A percentile compares a stretch with the other conserved stretches of the same genome.
Conservation (phyloP, 2,113 vertebrate species). For the Cephalopterus ornatus region DNA sequence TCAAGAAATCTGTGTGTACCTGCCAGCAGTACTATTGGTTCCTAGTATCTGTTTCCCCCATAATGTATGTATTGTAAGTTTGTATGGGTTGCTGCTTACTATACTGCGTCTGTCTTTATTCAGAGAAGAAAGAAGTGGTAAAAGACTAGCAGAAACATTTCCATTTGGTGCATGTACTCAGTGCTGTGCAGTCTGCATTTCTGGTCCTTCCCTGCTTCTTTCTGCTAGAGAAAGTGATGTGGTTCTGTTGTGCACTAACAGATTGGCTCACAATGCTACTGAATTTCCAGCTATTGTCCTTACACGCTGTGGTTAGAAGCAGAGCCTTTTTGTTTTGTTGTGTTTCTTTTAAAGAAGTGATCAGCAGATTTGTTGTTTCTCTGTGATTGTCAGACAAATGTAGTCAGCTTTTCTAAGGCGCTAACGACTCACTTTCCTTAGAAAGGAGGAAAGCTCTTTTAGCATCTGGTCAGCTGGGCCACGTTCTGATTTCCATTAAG, state of each 20-base stretch:
- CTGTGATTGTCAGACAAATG: background rate
- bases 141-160: background rate
- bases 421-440: background rate
- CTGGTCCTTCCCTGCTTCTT: conserved; percentile 17
- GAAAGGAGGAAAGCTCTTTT: background rate
- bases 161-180: background rate
- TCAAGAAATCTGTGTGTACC: background rate
- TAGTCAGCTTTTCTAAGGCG: background rate
- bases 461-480: background rate
- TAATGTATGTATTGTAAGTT: background rate
- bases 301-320: background rate
- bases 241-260: background rate
- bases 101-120: conserved; percentile 21
- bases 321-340: background rate
- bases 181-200: background rate
- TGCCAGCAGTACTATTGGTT: conserved; percentile 3
- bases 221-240: background rate
- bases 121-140: conserved; percentile 13
- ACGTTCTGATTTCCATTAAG: background rate
- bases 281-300: background rate
- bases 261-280: background rate
- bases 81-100: conserved; percentile 27
- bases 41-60: conserved; percentile 1
- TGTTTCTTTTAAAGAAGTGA: background rate
- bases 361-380: background rate